Evolutionary conservation across 2,888 invertebrate species (phyloP).

Genomic region (Germaria angustata): DNA sequence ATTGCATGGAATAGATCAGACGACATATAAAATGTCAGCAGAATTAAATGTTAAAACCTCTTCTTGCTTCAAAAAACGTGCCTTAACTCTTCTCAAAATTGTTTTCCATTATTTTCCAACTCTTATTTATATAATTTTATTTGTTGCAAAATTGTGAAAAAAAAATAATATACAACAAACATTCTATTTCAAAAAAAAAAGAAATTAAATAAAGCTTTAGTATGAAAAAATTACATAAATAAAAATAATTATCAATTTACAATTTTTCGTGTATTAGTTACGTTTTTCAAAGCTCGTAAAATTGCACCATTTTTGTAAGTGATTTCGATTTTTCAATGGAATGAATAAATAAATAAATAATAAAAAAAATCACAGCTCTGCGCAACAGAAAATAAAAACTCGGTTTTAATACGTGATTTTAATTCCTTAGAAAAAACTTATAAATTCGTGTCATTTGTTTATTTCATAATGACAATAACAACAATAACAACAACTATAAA

Average conservation of each 20-base stretch:
- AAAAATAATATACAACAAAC: neutral
- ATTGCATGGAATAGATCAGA: too few species aligned
- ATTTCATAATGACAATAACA: slow-evolving; percentile 56
- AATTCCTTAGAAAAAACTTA: slow-evolving; percentile 48
- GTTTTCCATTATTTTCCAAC: neutral
- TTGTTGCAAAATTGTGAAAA: neutral
- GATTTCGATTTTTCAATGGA: neutral
- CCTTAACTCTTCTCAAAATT: slow-evolving; percentile 12
- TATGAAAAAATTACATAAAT: too few species aligned
- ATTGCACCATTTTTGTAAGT: slow-evolving; percentile 36
- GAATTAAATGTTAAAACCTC: neutral
- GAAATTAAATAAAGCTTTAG: neutral
- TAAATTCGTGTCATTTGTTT: slow-evolving; percentile 63
- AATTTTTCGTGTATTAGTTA: too few species aligned
- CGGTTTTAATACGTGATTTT: slow-evolving; percentile 62
- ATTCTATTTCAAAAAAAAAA: neutral
- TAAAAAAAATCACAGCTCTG: slow-evolving; percentile 14
- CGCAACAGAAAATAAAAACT: neutral
- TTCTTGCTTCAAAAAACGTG: slow-evolving; percentile 32
- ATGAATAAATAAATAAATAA: too few species aligned
- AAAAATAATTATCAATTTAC: neutral
- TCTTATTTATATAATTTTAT: neutral
- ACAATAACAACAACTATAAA: neutral
- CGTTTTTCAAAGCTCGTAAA: slow-evolving; percentile 15
- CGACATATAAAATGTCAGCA: too few species aligned